A percentile compares a stretch with the other conserved stretches of the same genome.
These are phyloP conservation scores for Drosophila nebulosa DNA, from an alignment of 1,140 invertebrate genomes.

Conservation along the genomic window DNA sequence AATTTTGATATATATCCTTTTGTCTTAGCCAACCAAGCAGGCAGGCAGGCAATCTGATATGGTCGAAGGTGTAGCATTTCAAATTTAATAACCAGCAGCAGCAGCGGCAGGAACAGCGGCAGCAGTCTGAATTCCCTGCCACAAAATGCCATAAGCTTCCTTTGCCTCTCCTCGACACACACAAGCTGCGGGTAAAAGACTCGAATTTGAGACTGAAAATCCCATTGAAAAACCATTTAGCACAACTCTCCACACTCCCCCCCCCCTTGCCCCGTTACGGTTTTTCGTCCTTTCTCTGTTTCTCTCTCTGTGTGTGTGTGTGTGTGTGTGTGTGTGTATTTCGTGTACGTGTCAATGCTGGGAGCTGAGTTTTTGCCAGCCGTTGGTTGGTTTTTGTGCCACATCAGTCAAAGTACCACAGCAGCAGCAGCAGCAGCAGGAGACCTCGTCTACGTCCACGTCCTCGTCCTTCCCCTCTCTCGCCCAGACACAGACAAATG, in stretches of 20 bases:
- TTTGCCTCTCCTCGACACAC: conserved; percentile 4
- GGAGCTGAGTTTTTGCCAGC: conserved; percentile 45
- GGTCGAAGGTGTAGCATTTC: conserved; percentile 73
- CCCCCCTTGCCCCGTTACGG: conserved; percentile 9
- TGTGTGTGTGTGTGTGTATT: background rate
- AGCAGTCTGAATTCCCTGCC: conserved; percentile 28
- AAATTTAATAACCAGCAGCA: conserved; percentile 73
- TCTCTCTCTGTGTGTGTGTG: background rate
- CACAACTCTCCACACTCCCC: conserved; percentile 9
- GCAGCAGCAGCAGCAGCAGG: conserved; percentile 36
- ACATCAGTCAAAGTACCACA: conserved; percentile 72
- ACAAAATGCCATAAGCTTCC: conserved; percentile 57
- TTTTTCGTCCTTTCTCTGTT: conserved; percentile 7
- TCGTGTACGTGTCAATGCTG: conserved; percentile 66
- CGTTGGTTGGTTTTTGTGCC: conserved; percentile 45
- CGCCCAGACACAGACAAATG: background rate
- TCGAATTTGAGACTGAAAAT: conserved; percentile 35
- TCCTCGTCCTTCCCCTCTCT: too few relatives aligned
- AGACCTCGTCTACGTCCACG: background rate
- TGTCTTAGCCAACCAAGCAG: conserved; percentile 40
- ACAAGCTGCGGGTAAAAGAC: conserved; percentile 46
- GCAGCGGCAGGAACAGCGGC: conserved; percentile 11
- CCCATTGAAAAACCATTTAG: conserved; percentile 73
- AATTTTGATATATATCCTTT: conserved; percentile 61
- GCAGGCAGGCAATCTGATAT: conserved; percentile 63